These are phyloP conservation scores for Bryconaethiops microstoma DNA, from an alignment of 2,797 vertebrate genomes.

Conservation along the genomic window DNA sequence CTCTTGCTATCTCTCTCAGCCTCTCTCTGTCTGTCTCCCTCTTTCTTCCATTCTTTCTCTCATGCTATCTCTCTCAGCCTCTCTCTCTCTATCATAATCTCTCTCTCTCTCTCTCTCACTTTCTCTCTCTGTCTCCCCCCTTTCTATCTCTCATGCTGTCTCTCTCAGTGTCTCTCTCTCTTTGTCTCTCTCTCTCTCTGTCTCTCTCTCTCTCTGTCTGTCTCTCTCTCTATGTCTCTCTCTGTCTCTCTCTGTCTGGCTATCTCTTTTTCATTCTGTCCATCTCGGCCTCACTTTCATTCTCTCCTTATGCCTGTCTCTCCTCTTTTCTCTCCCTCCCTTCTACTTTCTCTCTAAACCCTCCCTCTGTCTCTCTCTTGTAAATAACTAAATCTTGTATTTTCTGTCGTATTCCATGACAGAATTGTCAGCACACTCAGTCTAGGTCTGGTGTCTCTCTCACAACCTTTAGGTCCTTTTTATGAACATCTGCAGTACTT, in stretches of 20 bases:
- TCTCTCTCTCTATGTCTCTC: too few species aligned
- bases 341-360: not conserved
- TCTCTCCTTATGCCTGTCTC: not conserved
- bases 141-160: not conserved
- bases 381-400: not conserved
- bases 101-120: not conserved
- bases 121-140: not conserved
- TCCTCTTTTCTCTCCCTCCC: not conserved
- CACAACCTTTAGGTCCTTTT: not conserved
- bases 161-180: constrained; percentile 2
- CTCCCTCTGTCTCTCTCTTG: not conserved
- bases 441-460: not conserved
- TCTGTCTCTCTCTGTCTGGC: too few species aligned
- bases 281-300: not conserved
- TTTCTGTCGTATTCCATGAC: not conserved
- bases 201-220: not conserved
- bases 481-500: not conserved
- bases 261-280: not conserved
- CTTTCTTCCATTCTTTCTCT: too few species aligned
- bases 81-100: too few species aligned
- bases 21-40: too few species aligned
- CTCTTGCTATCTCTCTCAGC: not conserved
- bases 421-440: not conserved
- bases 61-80: too few species aligned
- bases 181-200: not conserved